These are phyloP conservation scores for Helicoverpa assulta DNA, from an alignment of 2,888 invertebrate species.

Conservation along the genomic window DNA sequence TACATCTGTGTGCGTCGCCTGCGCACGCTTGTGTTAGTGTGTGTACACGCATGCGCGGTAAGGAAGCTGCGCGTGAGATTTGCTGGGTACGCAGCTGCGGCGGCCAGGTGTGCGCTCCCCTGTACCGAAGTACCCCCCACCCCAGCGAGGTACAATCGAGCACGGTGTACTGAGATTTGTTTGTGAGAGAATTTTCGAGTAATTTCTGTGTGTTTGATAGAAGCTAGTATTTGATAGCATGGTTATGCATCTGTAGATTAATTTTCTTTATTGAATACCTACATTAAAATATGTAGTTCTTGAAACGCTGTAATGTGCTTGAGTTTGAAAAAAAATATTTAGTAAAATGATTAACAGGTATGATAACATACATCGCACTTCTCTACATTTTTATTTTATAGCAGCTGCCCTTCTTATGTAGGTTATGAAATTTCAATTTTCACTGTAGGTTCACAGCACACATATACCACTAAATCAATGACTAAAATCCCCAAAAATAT, in stretches of 20 bases:
- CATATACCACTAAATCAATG: background rate
- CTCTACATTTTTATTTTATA: too few relatives aligned
- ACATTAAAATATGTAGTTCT: too few relatives aligned
- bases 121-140: constrained; percentile 72
- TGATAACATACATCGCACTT: too few relatives aligned
- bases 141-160: constrained; percentile 76
- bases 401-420: too few relatives aligned
- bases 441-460: too few relatives aligned
- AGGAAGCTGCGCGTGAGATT: constrained; percentile 90
- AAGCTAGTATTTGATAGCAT: too few relatives aligned
- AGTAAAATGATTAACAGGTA: too few relatives aligned
- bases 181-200: constrained; percentile 32
- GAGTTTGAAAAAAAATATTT: too few relatives aligned
- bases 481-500: background rate
- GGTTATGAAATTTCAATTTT: background rate
- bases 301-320: too few relatives aligned
- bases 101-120: constrained; percentile 87
- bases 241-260: too few relatives aligned
- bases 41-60: constrained; percentile 83
- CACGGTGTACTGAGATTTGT: constrained; percentile 58
- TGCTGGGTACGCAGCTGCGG: constrained; percentile 87
- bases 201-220: background rate
- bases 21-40: constrained; percentile 58
- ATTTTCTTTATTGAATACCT: too few relatives aligned
- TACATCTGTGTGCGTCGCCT: constrained; percentile 20